Evolutionary conservation across 2,888 invertebrate species (phyloP).

Genomic region (Pachliopta kotzebuea): DNA sequence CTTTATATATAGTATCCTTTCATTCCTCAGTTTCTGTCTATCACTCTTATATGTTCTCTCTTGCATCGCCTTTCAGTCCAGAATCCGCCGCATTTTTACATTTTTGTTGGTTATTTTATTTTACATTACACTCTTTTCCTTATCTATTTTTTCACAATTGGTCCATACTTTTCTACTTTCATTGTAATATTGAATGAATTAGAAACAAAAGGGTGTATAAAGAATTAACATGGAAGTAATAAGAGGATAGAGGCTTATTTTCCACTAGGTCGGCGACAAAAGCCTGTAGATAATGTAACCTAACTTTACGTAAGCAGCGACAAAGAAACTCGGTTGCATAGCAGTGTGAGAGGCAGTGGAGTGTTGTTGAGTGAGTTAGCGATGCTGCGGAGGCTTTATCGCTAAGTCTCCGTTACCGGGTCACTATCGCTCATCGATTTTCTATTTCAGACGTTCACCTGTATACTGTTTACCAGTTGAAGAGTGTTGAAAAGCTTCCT

Average conservation of each 20-base stretch:
- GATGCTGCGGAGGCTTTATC: constrained; percentile 25
- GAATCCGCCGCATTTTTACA: no score
- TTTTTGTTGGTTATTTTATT: no score
- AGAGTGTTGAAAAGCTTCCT: background rate
- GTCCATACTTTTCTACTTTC: no score
- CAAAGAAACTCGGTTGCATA: constrained; percentile 22
- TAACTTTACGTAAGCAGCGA: constrained; percentile 22
- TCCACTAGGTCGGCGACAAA: constrained; percentile 3
- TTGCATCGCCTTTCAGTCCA: no score
- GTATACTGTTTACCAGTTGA: constrained; percentile 36
- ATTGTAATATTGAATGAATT: no score
- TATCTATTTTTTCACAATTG: no score
- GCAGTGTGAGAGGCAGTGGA: constrained; percentile 30
- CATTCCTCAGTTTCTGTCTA: no score
- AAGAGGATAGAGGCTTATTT: background rate
- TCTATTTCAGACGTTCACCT: constrained; percentile 44
- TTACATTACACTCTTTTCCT: no score
- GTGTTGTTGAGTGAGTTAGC: constrained; percentile 28
- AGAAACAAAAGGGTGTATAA: no score
- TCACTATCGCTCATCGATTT: constrained; percentile 47
- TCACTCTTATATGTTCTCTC: no score
- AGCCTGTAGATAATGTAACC: constrained; percentile 16
- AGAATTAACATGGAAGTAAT: no score
- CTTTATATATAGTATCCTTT: no score
- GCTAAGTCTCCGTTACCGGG: constrained; percentile 36